These are phyloP conservation scores for Remorina albescens DNA, from an alignment of 2,797 vertebrate genomes.

Conservation along the genomic window DNA sequence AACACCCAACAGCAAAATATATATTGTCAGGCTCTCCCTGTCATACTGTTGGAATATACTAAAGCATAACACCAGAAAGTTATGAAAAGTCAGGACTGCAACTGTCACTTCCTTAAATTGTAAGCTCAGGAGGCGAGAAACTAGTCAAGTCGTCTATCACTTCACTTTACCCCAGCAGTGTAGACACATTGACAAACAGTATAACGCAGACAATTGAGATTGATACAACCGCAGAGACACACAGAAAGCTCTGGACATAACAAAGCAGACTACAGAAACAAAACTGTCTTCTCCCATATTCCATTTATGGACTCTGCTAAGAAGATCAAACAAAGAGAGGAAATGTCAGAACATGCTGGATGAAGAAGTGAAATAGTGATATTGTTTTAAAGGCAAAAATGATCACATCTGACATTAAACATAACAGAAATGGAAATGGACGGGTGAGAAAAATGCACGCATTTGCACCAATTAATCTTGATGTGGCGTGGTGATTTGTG, in stretches of 20 bases:
- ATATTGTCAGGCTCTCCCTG: conserved; percentile 15
- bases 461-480: conserved; percentile 15
- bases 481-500: conserved; percentile 32
- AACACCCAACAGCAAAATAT: conserved; percentile 20
- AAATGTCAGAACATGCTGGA: conserved; percentile 7
- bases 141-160: conserved; percentile 55
- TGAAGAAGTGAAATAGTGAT: not conserved
- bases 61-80: conserved; percentile 28
- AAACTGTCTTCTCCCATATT: conserved; percentile 8
- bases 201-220: conserved; percentile 63
- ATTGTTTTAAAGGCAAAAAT: conserved; percentile 5
- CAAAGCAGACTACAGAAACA: conserved; percentile 34
- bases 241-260: conserved; percentile 37
- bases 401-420: conserved; percentile 13
- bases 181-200: conserved; percentile 66
- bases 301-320: not conserved
- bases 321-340: conserved; percentile 11
- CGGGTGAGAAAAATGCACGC: conserved; percentile 12
- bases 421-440: conserved; percentile 21
- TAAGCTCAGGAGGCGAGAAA: conserved; percentile 43
- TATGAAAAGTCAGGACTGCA: conserved; percentile 39
- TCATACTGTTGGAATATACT: conserved; percentile 5
- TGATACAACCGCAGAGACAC: conserved; percentile 60
- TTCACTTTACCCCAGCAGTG: conserved; percentile 56
- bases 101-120: conserved; percentile 47